These are phyloP conservation scores for Lypha dubia DNA, from an alignment of 2,888 invertebrate genomes.

Conservation along the genomic window DNA sequence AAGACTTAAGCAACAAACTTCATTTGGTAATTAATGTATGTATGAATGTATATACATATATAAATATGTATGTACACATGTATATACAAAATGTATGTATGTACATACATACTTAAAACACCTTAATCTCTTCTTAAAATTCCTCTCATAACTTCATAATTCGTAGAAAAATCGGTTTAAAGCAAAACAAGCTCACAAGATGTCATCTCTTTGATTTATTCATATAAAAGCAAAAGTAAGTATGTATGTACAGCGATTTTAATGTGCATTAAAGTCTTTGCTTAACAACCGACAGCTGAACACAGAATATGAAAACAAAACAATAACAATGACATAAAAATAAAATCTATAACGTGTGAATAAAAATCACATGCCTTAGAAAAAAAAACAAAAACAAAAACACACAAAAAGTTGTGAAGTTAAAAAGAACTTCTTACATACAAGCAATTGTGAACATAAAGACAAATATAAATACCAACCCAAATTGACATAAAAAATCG, in stretches of 20 bases:
- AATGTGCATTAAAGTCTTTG: slow-evolving; percentile 34
- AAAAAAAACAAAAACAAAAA: slow-evolving; percentile 3
- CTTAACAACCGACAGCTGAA: neutral
- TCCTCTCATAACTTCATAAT: slow-evolving; percentile 23
- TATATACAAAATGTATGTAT: neutral
- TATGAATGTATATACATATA: neutral
- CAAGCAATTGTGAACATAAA: slow-evolving; percentile 56
- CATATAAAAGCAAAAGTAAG: slow-evolving; percentile 57
- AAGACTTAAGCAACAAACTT: slow-evolving; percentile 51
- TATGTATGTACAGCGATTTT: neutral
- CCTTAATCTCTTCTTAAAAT: slow-evolving; percentile 5
- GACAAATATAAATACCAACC: slow-evolving; percentile 70
- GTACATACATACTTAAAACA: neutral
- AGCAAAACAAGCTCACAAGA: slow-evolving; percentile 14
- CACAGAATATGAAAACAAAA: slow-evolving; percentile 30
- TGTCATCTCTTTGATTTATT: slow-evolving; percentile 45
- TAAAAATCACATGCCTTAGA: slow-evolving; percentile 42
- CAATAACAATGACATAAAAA: slow-evolving; percentile 34
- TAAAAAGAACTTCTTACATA: slow-evolving; percentile 52
- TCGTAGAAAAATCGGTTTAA: slow-evolving; percentile 23
- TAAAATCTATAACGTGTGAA: slow-evolving; percentile 72
- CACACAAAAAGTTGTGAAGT: slow-evolving; percentile 22
- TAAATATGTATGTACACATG: neutral
- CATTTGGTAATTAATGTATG: too few species aligned
- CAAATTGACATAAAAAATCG: slow-evolving; percentile 69